Percentiles rank a stretch among this genome's conserved stretches.
Evolutionary conservation across 2,113 vertebrate species (phyloP).

Genomic region (Tyto alba): DNA sequence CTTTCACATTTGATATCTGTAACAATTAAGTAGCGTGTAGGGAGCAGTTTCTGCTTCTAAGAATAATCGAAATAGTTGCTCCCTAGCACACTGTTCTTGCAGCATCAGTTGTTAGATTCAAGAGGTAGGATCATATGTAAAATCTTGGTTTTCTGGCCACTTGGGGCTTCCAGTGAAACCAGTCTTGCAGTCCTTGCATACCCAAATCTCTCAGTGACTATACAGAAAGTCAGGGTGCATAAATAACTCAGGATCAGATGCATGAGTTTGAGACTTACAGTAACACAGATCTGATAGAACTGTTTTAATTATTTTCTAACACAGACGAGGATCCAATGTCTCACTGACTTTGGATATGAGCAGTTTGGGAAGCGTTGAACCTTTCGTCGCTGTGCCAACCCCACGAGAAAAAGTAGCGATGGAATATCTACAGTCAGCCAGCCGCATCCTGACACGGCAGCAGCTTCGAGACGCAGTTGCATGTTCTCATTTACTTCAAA

Average conservation of each 20-base stretch:
- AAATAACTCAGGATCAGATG: not conserved
- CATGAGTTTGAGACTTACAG: not conserved
- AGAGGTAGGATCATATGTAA: not conserved
- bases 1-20: not conserved
- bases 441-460: constrained; percentile 79
- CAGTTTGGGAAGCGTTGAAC: constrained; percentile 83
- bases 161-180: not conserved
- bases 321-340: constrained; percentile 92
- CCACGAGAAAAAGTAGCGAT: constrained; percentile 85
- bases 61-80: not conserved
- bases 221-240: not conserved
- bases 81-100: not conserved
- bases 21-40: not conserved
- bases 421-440: constrained; percentile 88
- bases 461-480: constrained; percentile 78
- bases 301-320: constrained; percentile 4
- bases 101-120: not conserved
- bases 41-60: not conserved
- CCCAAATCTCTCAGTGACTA: not conserved
- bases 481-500: constrained; percentile 85
- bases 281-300: not conserved
- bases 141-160: not conserved
- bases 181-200: not conserved
- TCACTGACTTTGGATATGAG: constrained; percentile 95
- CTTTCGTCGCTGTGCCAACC: constrained; percentile 78